These are phyloP conservation scores for Chamaea fasciata DNA, from an alignment of 2,113 vertebrate genomes.

Conservation along the genomic window DNA sequence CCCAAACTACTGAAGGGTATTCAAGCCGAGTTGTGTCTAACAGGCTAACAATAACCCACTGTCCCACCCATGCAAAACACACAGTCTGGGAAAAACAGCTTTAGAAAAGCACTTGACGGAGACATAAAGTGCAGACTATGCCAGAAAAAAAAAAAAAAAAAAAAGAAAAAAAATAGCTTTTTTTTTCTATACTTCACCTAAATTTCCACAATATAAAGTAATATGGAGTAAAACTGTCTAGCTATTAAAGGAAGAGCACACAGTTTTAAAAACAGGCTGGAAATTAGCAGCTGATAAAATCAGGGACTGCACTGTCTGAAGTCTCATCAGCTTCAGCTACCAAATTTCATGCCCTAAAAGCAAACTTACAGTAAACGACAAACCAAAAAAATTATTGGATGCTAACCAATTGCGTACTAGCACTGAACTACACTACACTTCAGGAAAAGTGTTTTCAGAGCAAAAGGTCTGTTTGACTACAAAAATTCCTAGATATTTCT, in stretches of 20 bases:
- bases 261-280: not conserved
- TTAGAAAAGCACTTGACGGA: slow-evolving; percentile 69
- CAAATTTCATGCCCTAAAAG: not conserved
- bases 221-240: not conserved
- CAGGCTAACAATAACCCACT: slow-evolving; percentile 83
- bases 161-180: not conserved
- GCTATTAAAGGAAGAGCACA: not conserved
- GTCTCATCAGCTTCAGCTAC: not conserved
- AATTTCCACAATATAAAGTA: not conserved
- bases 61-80: slow-evolving; percentile 75
- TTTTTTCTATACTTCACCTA: slow-evolving; percentile 21
- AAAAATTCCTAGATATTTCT: not conserved
- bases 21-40: slow-evolving; percentile 83
- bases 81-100: slow-evolving; percentile 73
- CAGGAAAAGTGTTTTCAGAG: not conserved
- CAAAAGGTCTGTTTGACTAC: not conserved
- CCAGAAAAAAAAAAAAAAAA: not conserved
- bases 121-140: slow-evolving; percentile 39
- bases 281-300: not conserved
- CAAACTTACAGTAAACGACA: not conserved
- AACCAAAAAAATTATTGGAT: not conserved
- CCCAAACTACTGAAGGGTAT: slow-evolving; percentile 83
- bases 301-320: not conserved
- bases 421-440: not conserved
- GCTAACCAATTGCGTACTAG: not conserved